Conservation (phyloP, 2,797 vertebrate genomes). For the Diplodus puntazzo region DNA sequence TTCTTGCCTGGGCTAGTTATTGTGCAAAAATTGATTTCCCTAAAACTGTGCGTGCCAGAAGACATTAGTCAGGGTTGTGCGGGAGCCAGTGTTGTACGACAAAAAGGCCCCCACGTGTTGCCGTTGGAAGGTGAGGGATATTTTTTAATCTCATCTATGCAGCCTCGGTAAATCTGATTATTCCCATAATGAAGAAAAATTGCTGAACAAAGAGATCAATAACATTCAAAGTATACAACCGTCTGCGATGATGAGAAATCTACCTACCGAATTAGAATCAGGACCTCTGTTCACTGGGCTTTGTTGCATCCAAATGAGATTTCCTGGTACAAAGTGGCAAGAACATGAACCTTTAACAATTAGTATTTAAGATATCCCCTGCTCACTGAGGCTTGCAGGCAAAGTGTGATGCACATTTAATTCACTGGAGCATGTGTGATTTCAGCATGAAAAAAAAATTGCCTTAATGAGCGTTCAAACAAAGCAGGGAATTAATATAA, state of each 20-base stretch:
- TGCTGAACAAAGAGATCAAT: conserved; percentile 80
- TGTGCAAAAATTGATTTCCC: conserved; percentile 85
- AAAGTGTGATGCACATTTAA: conserved; percentile 64
- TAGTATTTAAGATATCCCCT: conserved; percentile 68
- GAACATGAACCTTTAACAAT: conserved; percentile 72
- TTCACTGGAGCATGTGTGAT: conserved; percentile 63
- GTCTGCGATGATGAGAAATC: conserved; percentile 77
- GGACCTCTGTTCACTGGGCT: conserved; percentile 49
- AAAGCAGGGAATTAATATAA: conserved; percentile 66
- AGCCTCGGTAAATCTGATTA: conserved; percentile 81
- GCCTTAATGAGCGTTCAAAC: conserved; percentile 67
- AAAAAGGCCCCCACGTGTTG: conserved; percentile 62
- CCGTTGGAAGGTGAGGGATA: conserved; percentile 73
- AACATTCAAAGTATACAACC: conserved; percentile 75
- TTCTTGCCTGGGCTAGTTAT: conserved; percentile 80
- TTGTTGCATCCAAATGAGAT: conserved; percentile 69
- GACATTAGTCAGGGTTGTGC: conserved; percentile 84
- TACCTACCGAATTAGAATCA: conserved; percentile 71
- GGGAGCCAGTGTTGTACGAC: conserved; percentile 65
- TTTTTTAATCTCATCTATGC: conserved; percentile 82
- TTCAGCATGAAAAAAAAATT: conserved; percentile 55
- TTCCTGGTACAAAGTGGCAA: conserved; percentile 65
- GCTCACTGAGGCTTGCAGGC: conserved; percentile 64
- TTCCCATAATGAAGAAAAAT: conserved; percentile 84
- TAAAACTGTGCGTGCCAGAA: conserved; percentile 81